phyloP scores from a whole-genome alignment of 2,888 invertebrate genomes.

The Portevinia maculata region DNA sequence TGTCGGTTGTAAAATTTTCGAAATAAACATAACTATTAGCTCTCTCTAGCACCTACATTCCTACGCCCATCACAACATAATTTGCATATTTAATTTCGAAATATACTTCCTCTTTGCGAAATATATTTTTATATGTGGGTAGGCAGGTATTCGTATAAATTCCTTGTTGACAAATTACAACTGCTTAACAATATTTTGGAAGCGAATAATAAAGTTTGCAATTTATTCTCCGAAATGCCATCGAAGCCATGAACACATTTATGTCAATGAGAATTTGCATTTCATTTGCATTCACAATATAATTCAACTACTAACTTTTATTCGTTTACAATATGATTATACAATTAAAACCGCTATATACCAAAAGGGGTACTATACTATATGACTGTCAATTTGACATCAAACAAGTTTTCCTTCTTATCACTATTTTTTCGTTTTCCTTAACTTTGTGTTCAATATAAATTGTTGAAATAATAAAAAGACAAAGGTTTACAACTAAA shows the following conservation, averaged over 20 bases:
- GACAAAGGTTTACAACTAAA: too few species aligned
- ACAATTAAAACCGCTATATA: constrained; percentile 14
- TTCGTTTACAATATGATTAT: constrained; percentile 34
- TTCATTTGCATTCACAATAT: constrained; percentile 28
- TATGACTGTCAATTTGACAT: constrained; percentile 4
- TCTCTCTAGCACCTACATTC: neutral
- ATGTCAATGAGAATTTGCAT: constrained; percentile 47
- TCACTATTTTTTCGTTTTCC: too few species aligned
- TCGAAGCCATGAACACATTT: constrained; percentile 53
- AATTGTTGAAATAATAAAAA: too few species aligned
- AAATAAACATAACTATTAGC: neutral
- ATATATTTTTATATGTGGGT: neutral
- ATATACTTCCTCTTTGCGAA: constrained; percentile 7
- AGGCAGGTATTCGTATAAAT: neutral
- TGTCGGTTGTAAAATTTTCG: neutral
- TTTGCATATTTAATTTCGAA: constrained; percentile 12
- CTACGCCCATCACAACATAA: neutral
- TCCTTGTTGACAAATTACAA: constrained; percentile 20
- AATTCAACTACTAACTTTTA: constrained; percentile 21
- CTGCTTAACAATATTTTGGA: neutral
- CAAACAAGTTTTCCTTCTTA: constrained; percentile 40
- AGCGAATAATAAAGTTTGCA: constrained; percentile 29
- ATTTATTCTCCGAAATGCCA: constrained; percentile 43
- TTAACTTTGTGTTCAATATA: too few species aligned
- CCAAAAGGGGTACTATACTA: neutral